Conservation (phyloP, 2,888 invertebrate genomes). For the Steinernema hermaphroditum region DNA sequence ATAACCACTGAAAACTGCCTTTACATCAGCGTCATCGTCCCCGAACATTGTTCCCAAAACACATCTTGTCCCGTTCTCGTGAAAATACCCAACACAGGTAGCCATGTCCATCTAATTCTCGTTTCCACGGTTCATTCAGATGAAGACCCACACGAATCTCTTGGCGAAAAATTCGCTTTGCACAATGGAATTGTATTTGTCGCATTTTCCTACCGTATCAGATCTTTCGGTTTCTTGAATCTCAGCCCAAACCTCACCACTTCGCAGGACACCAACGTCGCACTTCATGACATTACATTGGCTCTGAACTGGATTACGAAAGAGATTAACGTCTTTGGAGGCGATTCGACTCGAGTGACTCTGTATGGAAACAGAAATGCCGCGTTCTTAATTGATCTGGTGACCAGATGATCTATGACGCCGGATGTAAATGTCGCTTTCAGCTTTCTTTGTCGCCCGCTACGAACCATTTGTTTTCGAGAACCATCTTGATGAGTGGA, state of each 20-base stretch:
- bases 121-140: background rate
- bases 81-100: slow-evolving; percentile 3
- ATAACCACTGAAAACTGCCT: slow-evolving; percentile 13
- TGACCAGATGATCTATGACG: background rate
- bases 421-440: background rate
- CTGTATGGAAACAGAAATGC: slow-evolving; percentile 4
- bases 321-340: background rate
- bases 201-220: background rate
- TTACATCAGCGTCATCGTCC: background rate
- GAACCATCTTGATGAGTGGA: background rate
- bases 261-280: slow-evolving; percentile 2
- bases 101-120: background rate
- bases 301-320: background rate
- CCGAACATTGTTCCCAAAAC: background rate
- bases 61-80: slow-evolving; percentile 1
- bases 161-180: background rate
- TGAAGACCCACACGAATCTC: background rate
- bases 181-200: background rate
- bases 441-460: background rate
- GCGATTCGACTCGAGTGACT: background rate
- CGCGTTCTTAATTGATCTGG: slow-evolving; percentile 5
- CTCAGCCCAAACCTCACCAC: background rate
- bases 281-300: background rate
- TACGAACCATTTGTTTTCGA: background rate
- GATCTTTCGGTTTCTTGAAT: slow-evolving; percentile 5